Base-by-base conservation (phyloP, 2,797 vertebrate species). In the Pseudopleuronectes americanus region DNA sequence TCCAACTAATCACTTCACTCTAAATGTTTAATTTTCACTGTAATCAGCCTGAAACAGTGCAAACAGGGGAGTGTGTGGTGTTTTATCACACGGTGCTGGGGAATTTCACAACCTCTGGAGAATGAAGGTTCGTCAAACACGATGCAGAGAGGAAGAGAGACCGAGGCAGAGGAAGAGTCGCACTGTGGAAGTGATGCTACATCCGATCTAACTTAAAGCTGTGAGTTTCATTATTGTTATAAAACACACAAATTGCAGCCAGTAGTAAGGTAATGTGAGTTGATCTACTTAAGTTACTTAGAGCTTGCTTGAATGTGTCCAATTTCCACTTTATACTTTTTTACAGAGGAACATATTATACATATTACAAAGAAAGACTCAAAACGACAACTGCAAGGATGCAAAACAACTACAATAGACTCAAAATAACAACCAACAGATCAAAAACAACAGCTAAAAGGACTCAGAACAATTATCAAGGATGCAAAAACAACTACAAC, bases 91-190 rank as follows among this genome's bases (percentile, higher is more conserved):
- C 59, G n/a, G 12, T 56, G 54, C 87, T 74, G 88, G 4, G 87
- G 85, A 91, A 92, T 90, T 87, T 89, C 86, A 87, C 89, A 87
- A 85, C 88, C 71, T 73, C 57, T 51, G 38, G 45, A 65, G 68
- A 84, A 76, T 87, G 55, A 64, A 54, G 53, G 60, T 66, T 80
- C 33, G 69, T 81, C 71, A 84, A 84, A 88, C n/a, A 74, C 24
- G 57, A 52, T 8, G 17, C 49, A 68, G 60, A 53, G 51, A 71
- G 53, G 26, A 33, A 74, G 38, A 62, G 68, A 45, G 19, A 33
- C 22, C 38, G 53, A 64, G 22, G 48, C 17, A 47, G 60, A 61
- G 24, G 60, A 12, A 33, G 43, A 79, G 31, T 51, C 23, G 51
- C 52, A 22, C 7, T 19, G 56, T 41, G 10, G 23, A 17, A 10